phyloP scores from a whole-genome alignment of 2,888 invertebrate species.

The Biston stratarius region DNA sequence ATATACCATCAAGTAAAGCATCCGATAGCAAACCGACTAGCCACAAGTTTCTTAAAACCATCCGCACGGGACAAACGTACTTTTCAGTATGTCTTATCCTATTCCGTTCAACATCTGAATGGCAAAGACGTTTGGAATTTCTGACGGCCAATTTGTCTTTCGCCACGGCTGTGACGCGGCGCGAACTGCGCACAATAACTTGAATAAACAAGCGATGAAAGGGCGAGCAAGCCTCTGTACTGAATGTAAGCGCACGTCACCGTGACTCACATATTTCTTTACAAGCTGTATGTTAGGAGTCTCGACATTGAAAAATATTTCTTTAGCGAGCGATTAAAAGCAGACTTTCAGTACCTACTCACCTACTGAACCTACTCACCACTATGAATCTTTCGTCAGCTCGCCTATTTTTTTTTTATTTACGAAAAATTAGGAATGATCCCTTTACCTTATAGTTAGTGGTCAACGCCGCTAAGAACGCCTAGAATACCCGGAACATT shows the following conservation, averaged over 20 bases:
- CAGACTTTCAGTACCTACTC: neutral
- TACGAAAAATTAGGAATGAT: too few relatives aligned
- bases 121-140: conserved; percentile 63
- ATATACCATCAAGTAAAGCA: too few relatives aligned
- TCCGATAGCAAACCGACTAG: too few relatives aligned
- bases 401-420: too few relatives aligned
- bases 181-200: conserved; percentile 50
- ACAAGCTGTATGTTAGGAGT: conserved; percentile 5
- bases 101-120: conserved; percentile 60
- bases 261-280: conserved; percentile 25
- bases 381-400: too few relatives aligned
- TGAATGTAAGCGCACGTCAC: conserved; percentile 27
- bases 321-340: neutral
- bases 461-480: too few relatives aligned
- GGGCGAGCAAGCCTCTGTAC: conserved; percentile 16
- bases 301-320: neutral
- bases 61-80: neutral
- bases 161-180: conserved; percentile 44
- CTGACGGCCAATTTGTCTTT: conserved; percentile 64
- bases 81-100: conserved; percentile 11
- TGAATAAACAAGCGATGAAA: conserved; percentile 44
- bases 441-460: too few relatives aligned
- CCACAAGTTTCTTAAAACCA: too few relatives aligned
- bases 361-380: too few relatives aligned
- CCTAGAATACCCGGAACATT: too few relatives aligned